These are phyloP conservation scores for Lomographa bimaculata DNA, from an alignment of 2,888 invertebrate species.

Conservation along the genomic window DNA sequence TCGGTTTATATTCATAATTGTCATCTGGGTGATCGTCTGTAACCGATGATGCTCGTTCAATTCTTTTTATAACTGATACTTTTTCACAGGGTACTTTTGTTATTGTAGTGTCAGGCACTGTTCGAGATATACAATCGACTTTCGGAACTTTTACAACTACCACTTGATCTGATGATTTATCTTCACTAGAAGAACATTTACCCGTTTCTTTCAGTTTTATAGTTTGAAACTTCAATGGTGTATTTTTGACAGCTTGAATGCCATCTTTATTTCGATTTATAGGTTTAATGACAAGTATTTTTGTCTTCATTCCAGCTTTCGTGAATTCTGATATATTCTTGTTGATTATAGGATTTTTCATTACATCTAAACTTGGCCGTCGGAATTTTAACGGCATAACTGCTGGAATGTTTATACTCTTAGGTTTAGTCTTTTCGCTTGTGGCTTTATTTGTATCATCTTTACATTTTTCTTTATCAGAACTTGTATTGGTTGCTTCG, in stretches of 20 bases:
- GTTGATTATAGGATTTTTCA: slow-evolving; percentile 72
- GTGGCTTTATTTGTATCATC: slow-evolving; percentile 8
- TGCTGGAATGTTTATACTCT: slow-evolving; percentile 47
- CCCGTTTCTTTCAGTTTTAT: slow-evolving; percentile 88
- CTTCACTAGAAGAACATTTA: slow-evolving; percentile 51
- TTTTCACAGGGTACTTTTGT: slow-evolving; percentile 17
- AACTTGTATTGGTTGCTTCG: background rate
- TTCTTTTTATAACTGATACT: slow-evolving; percentile 2
- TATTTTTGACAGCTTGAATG: slow-evolving; percentile 41
- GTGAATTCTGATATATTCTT: slow-evolving; percentile 69
- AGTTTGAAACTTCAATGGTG: slow-evolving; percentile 74
- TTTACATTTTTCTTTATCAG: slow-evolving; percentile 10
- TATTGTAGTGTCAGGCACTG: slow-evolving; percentile 34
- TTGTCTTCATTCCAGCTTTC: slow-evolving; percentile 75
- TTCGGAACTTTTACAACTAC: slow-evolving; percentile 71
- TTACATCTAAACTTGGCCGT: slow-evolving; percentile 67
- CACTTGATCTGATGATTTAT: slow-evolving; percentile 62
- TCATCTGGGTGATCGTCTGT: slow-evolving; percentile 15
- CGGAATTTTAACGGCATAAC: slow-evolving; percentile 66
- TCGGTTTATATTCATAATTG: slow-evolving; percentile 20
- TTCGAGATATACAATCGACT: slow-evolving; percentile 55
- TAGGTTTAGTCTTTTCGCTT: slow-evolving; percentile 16
- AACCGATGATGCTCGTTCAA: background rate
- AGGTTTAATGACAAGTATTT: slow-evolving; percentile 76
- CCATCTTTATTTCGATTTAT: slow-evolving; percentile 68